Evolutionary conservation across 2,113 vertebrate species (phyloP), one percentile per base, ranked within the genome.

Genomic region (Nicator chloris): DNA sequence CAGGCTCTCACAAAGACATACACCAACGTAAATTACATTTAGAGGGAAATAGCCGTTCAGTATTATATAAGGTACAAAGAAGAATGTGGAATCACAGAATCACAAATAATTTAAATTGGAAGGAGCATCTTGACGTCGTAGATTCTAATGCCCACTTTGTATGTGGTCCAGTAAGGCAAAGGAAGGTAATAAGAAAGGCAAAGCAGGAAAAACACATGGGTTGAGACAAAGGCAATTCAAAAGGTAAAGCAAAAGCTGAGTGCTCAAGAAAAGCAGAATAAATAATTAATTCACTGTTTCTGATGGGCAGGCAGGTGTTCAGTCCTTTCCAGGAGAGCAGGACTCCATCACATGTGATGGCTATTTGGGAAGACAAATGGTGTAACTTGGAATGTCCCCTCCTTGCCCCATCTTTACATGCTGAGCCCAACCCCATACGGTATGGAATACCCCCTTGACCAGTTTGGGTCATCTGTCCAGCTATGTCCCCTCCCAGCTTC

Each of bases 281-380:
- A 82, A 4, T 11, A 37, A 73, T 50, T 87, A 0, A 15, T 82
- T 78, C 35, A 15, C 6, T 24, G 6, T 10, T 35, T 31, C 15
- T 12, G 12, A 15, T 40, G 1, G 3, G 1, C 28, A 71, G 11
- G 27, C 7, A 57, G 51, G 3, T 44, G 10, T 44, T 59, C 40
- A 82, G 21, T 33, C 14, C 15, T 49, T 11, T 68, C 44, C 24
- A 53, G 21, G 39, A 71, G 7, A 44, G 11, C 16, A 72, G 53
- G 15, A 8, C 8, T 91, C 17, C 17, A 37, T 45, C 22, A 45
- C 0, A 1, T 4, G 0, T 33, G 21, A 27, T 0, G 1, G 6
- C 30, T 63, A 12, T 47, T 54, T 56, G 23, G 9, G 40, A 92
- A 75, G 30, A 75, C 3, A 82, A 70, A 23, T 0, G 2, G 5